Evolutionary conservation across 2,888 invertebrate species (phyloP).

Genomic region (Amblyteles armatorius): DNA sequence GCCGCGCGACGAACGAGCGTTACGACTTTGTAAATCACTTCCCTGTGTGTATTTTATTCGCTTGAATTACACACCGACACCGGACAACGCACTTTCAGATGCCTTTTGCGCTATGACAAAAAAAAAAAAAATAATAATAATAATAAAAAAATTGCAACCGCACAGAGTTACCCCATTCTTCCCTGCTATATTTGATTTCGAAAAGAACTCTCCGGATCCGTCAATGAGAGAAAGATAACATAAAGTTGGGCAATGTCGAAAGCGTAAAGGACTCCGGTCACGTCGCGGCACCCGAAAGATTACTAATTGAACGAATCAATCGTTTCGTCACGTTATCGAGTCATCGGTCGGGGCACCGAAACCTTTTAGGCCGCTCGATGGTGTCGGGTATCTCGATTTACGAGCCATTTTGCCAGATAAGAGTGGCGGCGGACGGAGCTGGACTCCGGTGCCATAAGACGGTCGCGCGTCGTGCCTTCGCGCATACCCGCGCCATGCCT

Average conservation of each 20-base stretch:
- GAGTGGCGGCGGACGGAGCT: constrained; percentile 38
- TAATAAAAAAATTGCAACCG: too few species aligned
- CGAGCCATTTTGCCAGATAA: constrained; percentile 65
- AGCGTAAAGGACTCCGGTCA: background rate
- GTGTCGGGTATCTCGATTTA: constrained; percentile 66
- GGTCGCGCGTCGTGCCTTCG: constrained; percentile 21
- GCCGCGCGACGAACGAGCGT: constrained; percentile 14
- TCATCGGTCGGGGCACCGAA: constrained; percentile 60
- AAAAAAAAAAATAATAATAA: too few species aligned
- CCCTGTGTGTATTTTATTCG: background rate
- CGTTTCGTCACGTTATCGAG: constrained; percentile 70
- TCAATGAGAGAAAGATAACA: background rate
- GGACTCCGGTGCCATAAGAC: constrained; percentile 7
- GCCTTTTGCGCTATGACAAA: too few species aligned
- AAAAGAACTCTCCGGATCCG: background rate
- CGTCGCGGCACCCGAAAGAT: constrained; percentile 66
- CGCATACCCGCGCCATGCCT: background rate
- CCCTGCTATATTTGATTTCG: too few species aligned
- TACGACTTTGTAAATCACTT: constrained; percentile 25
- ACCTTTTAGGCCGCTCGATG: constrained; percentile 67
- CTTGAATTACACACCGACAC: background rate
- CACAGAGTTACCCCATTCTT: too few species aligned
- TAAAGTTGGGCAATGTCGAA: background rate
- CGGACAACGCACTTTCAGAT: background rate
- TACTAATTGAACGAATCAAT: constrained; percentile 79